Percentiles rank a stretch among this genome's conserved stretches.
Evolutionary conservation across 2,797 vertebrate species (phyloP).

Genomic region (Helicolenus hilgendorfi): DNA sequence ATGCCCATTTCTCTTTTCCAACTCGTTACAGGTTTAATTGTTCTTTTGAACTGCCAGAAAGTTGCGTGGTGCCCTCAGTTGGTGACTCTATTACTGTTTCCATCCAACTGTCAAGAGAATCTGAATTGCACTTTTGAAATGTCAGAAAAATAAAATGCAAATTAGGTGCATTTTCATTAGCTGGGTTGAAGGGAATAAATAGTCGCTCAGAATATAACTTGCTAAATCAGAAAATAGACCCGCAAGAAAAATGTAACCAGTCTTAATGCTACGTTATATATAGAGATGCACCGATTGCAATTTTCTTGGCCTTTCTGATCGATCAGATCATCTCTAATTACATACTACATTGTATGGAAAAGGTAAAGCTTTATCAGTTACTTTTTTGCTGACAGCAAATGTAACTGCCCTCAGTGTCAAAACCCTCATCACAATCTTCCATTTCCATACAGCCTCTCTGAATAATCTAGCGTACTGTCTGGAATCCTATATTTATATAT

Average conservation of each 20-base stretch:
- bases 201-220: slow-evolving; percentile 41
- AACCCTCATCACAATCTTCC: slow-evolving; percentile 4
- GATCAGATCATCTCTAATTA: neutral
- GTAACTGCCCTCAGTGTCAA: slow-evolving; percentile 5
- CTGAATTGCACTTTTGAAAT: slow-evolving; percentile 70
- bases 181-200: slow-evolving; percentile 48
- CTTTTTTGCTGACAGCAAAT: slow-evolving; percentile 15
- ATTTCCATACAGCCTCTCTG: neutral
- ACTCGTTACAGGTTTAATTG: slow-evolving; percentile 75
- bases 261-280: slow-evolving; percentile 1
- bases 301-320: neutral
- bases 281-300: neutral
- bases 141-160: slow-evolving; percentile 76
- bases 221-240: slow-evolving; percentile 37
- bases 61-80: slow-evolving; percentile 52
- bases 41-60: slow-evolving; percentile 66
- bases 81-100: slow-evolving; percentile 72
- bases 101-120: slow-evolving; percentile 69
- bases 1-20: slow-evolving; percentile 36
- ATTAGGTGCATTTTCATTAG: slow-evolving; percentile 75
- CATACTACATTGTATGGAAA: neutral
- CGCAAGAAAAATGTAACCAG: neutral
- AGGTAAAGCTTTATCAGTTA: neutral
- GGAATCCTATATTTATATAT: neutral
- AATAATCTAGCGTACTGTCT: slow-evolving; percentile 11